These are phyloP conservation scores for Lateolabrax maculatus DNA, from an alignment of 2,797 vertebrate species.

Conservation along the genomic window DNA sequence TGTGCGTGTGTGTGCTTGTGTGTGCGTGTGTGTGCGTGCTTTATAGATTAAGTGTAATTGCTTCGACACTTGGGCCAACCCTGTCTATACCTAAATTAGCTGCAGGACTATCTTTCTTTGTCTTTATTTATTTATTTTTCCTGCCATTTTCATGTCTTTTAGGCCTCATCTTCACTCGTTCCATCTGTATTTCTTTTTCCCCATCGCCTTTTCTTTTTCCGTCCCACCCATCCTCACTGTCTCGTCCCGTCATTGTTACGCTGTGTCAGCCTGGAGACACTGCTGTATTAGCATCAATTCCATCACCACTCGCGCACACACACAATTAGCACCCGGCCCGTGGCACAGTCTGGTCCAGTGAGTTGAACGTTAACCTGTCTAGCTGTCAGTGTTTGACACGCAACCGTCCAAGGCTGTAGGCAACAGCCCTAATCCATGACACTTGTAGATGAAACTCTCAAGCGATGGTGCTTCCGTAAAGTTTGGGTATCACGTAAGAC, in stretches of 20 bases:
- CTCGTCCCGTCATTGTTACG: constrained; percentile 36
- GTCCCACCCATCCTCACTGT: neutral
- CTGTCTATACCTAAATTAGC: constrained; percentile 35
- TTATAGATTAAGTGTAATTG: constrained; percentile 26
- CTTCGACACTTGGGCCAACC: constrained; percentile 14
- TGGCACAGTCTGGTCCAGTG: constrained; percentile 25
- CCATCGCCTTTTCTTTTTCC: neutral
- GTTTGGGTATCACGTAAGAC: too few species aligned
- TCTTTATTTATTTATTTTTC: constrained; percentile 7
- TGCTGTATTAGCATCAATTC: constrained; percentile 48
- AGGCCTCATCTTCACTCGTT: neutral
- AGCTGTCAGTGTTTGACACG: constrained; percentile 26
- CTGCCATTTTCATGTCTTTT: neutral
- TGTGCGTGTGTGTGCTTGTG: constrained; percentile 3
- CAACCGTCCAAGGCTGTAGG: constrained; percentile 27
- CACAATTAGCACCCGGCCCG: constrained; percentile 34
- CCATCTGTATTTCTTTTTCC: neutral
- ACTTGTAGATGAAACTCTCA: neutral
- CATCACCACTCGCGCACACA: constrained; percentile 11
- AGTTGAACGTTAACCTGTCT: constrained; percentile 41
- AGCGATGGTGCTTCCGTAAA: neutral
- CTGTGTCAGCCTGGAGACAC: constrained; percentile 56
- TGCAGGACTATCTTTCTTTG: constrained; percentile 9
- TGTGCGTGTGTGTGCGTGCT: neutral
- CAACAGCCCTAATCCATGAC: neutral